phyloP scores from a whole-genome alignment of 2,888 invertebrate species.

The Bombylius discolor region DNA sequence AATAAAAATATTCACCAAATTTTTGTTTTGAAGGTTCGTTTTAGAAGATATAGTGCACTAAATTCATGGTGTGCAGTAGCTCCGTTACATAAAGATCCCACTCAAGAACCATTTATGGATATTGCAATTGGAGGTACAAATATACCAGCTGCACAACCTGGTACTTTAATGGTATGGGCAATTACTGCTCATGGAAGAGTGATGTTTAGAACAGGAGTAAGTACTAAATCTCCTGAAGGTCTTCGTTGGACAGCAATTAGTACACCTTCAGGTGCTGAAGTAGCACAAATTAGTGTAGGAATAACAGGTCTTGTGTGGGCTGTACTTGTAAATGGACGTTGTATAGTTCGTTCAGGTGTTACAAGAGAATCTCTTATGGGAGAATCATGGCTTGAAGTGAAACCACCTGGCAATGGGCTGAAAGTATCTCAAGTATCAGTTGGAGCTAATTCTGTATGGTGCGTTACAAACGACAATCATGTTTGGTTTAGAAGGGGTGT shows the following conservation, averaged over 20 bases:
- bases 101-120: slow-evolving; percentile 86
- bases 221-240: slow-evolving; percentile 74
- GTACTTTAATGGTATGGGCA: slow-evolving; percentile 78
- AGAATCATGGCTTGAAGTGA: slow-evolving; percentile 68
- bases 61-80: slow-evolving; percentile 89
- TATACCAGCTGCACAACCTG: slow-evolving; percentile 62
- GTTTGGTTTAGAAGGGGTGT: slow-evolving; percentile 77
- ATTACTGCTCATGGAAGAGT: slow-evolving; percentile 84
- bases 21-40: slow-evolving; percentile 37
- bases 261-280: slow-evolving; percentile 65
- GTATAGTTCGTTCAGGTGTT: slow-evolving; percentile 70
- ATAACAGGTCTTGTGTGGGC: slow-evolving; percentile 81
- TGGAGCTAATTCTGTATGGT: slow-evolving; percentile 63
- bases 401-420: slow-evolving; percentile 56
- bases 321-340: slow-evolving; percentile 68
- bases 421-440: slow-evolving; percentile 67
- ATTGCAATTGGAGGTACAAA: slow-evolving; percentile 75
- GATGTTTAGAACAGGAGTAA: slow-evolving; percentile 74
- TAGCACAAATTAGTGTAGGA: slow-evolving; percentile 74
- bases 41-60: slow-evolving; percentile 74
- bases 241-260: slow-evolving; percentile 68
- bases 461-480: slow-evolving; percentile 65
- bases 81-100: slow-evolving; percentile 76
- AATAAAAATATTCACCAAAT: not conserved
- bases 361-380: slow-evolving; percentile 53